These are phyloP conservation scores for Cydia amplana DNA, from an alignment of 1,140 invertebrate species.

Conservation along the genomic window DNA sequence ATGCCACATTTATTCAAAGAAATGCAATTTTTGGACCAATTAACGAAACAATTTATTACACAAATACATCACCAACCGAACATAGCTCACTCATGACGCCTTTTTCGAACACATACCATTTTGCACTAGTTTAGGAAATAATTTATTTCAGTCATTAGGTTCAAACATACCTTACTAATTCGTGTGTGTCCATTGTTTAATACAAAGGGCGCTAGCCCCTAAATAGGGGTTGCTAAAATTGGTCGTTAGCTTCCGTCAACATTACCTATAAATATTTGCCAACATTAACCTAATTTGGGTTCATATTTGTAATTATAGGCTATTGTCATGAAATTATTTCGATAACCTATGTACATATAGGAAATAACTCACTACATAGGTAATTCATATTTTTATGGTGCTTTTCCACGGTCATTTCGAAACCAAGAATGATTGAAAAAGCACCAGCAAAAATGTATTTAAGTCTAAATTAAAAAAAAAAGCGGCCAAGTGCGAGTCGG, in stretches of 20 bases:
- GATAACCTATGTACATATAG: background rate
- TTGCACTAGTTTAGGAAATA: background rate
- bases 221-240: constrained; percentile 2
- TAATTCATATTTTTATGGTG: background rate
- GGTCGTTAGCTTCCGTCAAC: constrained; percentile 27
- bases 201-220: background rate
- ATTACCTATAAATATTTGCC: constrained; percentile 24
- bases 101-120: no score
- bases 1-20: no score
- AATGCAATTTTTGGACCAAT: background rate
- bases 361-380: background rate
- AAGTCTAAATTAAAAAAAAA: no score
- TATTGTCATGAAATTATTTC: constrained; percentile 1
- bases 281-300: constrained; percentile 11
- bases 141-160: background rate
- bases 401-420: background rate
- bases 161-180: background rate
- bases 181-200: background rate
- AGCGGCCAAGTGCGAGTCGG: no score
- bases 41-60: background rate
- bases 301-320: constrained; percentile 23
- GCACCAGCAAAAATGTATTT: no score
- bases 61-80: no score
- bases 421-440: no score
- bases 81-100: no score